Base-by-base conservation (phyloP, 1,140 invertebrate species). In the Trinorchestia longiramus region DNA sequence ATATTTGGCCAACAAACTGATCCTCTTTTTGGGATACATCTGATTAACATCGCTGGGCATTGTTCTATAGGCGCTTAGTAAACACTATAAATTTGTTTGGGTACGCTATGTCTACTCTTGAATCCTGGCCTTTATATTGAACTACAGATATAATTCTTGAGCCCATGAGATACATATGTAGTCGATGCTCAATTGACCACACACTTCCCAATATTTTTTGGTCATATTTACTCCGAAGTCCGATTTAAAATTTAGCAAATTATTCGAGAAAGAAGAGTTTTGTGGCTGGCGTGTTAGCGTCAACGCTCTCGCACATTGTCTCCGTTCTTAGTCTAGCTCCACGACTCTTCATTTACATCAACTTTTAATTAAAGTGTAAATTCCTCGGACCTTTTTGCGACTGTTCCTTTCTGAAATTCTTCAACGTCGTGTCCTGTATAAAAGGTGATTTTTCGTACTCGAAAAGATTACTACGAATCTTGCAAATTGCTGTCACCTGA, bases 291-390 rank as follows among this genome's bases (percentile, higher is more conserved):
- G 62, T 23, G 62, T 77, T 77, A 77, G 62, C 62, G 62, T 36
- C 88, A 0, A 43, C 28, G 88, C 88, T 90, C 19, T 90, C 92
- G 28, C 92, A 94, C 92, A 94, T 94, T 45, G 92, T 94, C 92
- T 45, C 44, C 92, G 47, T 45, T 94, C 92, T 44, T 3, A 40
- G 44, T 43, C 41, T 19, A 3, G 92, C 43, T 47, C 43, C 43
- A 47, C 43, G 44, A 40, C 92, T 43, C 92, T 94, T 94, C 92
- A 94, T 94, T 94, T 94, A 94, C 92, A 94, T 94, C 43, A 43
- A 94, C 92, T 94, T 94, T 94, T 94, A 94, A 94, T 94, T 94
- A 94, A 94, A 94, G 92, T 94, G 92, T 94, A 94, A 94, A 94
- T 94, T 94, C 92, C 92, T 11, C 3, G 19, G 44, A 15, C 43